Conservation (phyloP, 2,888 invertebrate genomes). For the Phoenoteleia sp. region DNA sequence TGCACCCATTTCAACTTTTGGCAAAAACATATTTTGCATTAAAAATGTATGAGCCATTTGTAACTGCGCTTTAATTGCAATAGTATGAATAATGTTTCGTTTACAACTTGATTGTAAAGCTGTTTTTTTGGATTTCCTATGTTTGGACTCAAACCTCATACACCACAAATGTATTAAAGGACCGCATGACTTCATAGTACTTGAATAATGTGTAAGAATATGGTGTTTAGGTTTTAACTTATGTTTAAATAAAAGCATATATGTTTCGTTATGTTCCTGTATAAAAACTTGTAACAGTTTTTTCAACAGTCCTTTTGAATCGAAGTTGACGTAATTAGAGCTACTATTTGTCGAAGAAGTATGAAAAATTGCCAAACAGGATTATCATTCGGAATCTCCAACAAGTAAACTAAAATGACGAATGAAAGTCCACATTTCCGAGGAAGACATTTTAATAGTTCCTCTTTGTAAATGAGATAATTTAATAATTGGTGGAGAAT, state of each 20-base stretch:
- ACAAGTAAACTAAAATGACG: conserved; percentile 60
- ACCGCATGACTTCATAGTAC: conserved; percentile 21
- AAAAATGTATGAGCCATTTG: conserved; percentile 16
- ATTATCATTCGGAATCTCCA: conserved; percentile 56
- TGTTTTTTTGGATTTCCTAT: conserved; percentile 28
- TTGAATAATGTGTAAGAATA: conserved; percentile 15
- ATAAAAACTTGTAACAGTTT: conserved; percentile 25
- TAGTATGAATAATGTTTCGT: conserved; percentile 15
- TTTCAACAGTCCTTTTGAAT: conserved; percentile 13
- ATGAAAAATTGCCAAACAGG: conserved; percentile 59
- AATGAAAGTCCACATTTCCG: conserved; percentile 63
- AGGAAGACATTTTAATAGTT: conserved; percentile 53
- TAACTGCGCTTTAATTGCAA: conserved; percentile 31
- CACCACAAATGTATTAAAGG: conserved; percentile 49
- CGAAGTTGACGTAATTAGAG: conserved; percentile 10
- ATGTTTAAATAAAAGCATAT: conserved; percentile 28
- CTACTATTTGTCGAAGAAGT: conserved; percentile 48
- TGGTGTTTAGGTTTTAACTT: conserved; percentile 45
- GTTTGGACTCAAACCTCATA: conserved; percentile 57
- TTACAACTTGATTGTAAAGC: conserved; percentile 7
- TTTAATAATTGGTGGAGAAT: conserved; percentile 40
- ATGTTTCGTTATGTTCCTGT: conserved; percentile 38
- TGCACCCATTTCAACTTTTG: conserved; percentile 27
- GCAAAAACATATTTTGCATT: background rate
- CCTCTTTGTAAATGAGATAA: conserved; percentile 32